Percentiles rank a stretch among this genome's conserved stretches.
Conservation (phyloP, 2,797 vertebrate genomes). For the Onychomys leucogaster region DNA sequence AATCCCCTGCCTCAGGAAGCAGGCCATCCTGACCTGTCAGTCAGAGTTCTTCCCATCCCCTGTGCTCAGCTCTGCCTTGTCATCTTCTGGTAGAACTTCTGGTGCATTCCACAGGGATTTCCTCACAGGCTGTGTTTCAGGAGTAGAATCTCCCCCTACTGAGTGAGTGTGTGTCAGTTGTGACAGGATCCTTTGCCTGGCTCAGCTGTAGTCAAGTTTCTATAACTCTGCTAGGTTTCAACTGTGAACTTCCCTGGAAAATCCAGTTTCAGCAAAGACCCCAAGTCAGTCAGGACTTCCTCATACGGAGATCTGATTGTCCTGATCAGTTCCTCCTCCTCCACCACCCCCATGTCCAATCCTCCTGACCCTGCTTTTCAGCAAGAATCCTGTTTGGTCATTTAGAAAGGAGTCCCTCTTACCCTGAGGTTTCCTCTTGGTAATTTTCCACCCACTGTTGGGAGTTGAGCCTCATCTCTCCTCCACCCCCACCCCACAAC, state of each 20-base stretch:
- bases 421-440: not conserved
- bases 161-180: not conserved
- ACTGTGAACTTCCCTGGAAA: not conserved
- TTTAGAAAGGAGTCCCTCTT: not conserved
- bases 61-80: not conserved
- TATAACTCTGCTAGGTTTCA: not conserved
- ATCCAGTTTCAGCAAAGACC: not conserved
- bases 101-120: not conserved
- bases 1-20: not conserved
- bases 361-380: not conserved
- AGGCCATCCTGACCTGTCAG: not conserved
- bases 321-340: not conserved
- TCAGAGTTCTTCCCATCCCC: not conserved
- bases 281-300: not conserved
- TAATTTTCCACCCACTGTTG: not conserved
- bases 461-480: not conserved
- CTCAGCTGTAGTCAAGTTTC: not conserved
- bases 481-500: no score
- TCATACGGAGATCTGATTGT: not conserved
- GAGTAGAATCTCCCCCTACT: not conserved
- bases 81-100: constrained; percentile 2
- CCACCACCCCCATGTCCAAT: not conserved
- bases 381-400: not conserved
- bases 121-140: not conserved
- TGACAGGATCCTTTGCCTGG: not conserved